A percentile compares a stretch with the other conserved stretches of the same genome.
These are phyloP conservation scores for Lasioglossum zephyrum DNA, from an alignment of 2,888 invertebrate genomes.

Conservation along the genomic window DNA sequence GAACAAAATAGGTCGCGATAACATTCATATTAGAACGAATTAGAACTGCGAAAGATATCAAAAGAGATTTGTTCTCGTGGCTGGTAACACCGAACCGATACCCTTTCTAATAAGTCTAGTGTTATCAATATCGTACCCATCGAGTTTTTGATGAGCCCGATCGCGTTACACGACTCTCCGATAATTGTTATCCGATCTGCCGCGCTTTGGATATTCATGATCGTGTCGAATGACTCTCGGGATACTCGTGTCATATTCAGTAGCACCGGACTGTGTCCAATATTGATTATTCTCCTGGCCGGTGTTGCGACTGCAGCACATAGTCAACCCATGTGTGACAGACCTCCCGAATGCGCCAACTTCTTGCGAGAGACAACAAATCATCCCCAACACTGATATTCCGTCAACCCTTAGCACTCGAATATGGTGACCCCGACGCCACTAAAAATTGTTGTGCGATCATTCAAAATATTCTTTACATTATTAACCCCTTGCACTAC, in stretches of 20 bases:
- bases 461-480: too few species aligned
- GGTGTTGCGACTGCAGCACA: not conserved
- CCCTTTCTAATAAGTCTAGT: not conserved
- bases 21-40: too few species aligned
- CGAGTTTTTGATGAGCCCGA: conserved; percentile 1
- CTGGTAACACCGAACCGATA: not conserved
- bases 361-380: not conserved
- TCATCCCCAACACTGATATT: not conserved
- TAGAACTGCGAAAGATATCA: not conserved
- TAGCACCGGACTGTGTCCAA: not conserved
- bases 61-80: not conserved
- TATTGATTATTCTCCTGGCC: conserved; percentile 4
- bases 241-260: conserved; percentile 5
- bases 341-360: not conserved
- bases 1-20: too few species aligned
- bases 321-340: not conserved
- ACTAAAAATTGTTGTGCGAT: too few species aligned
- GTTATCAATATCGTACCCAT: not conserved
- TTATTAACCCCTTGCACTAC: too few species aligned
- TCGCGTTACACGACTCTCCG: not conserved
- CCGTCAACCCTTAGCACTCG: too few species aligned
- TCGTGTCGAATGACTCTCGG: conserved; percentile 6
- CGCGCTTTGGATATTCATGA: conserved; percentile 15
- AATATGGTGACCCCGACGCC: too few species aligned
- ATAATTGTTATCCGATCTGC: conserved; percentile 11